Conservation (phyloP, 2,113 vertebrate species). For the Gallinago jamesoni region DNA sequence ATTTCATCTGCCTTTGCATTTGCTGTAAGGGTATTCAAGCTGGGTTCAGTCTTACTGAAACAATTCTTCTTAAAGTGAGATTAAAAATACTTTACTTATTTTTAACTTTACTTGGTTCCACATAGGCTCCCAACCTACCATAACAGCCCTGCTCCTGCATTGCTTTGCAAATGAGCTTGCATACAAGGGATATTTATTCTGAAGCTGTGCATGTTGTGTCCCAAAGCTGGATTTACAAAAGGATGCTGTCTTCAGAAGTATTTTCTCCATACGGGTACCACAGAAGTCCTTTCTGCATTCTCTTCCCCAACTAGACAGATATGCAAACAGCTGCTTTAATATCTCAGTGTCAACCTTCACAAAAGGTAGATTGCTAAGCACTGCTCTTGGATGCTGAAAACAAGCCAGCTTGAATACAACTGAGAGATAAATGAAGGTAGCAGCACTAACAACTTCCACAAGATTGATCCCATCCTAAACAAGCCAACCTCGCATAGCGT, state of each 20-base stretch:
- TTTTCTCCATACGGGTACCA: neutral
- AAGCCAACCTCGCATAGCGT: accelerated
- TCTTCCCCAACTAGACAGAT: neutral
- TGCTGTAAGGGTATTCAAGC: neutral
- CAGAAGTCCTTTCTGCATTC: neutral
- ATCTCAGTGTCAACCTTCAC: neutral
- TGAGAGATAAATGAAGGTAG: neutral
- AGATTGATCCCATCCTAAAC: neutral
- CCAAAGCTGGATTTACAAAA: neutral
- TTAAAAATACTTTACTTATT: neutral
- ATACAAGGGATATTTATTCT: neutral
- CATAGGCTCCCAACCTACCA: neutral
- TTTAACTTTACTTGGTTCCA: neutral
- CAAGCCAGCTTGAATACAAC: neutral
- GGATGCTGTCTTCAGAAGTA: neutral
- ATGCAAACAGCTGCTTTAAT: neutral
- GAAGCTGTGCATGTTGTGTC: neutral
- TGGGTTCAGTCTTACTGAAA: neutral
- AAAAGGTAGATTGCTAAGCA: neutral
- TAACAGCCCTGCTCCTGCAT: neutral
- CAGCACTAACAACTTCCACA: neutral
- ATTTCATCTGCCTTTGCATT: neutral
- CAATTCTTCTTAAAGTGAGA: neutral
- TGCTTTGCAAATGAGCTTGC: neutral
- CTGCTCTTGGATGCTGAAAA: neutral